Evolutionary conservation across 2,888 invertebrate species (phyloP).

Genomic region (Dexiosoma caninum): DNA sequence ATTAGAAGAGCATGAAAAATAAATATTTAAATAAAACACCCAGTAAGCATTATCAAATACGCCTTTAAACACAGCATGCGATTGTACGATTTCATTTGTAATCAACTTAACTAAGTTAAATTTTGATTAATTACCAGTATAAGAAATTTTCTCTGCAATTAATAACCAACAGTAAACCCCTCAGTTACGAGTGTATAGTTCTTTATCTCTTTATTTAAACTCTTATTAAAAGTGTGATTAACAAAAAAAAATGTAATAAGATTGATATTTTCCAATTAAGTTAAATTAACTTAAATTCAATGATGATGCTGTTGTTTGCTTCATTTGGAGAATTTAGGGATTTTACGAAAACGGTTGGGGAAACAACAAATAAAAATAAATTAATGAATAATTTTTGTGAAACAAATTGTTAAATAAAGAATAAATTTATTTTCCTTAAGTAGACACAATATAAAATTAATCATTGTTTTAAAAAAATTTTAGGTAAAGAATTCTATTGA

Average conservation of each 20-base stretch:
- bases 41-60: conserved; percentile 1
- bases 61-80: conserved; percentile 36
- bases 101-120: conserved; percentile 41
- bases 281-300: conserved; percentile 38
- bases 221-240: conserved; percentile 35
- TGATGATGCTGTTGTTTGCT: conserved; percentile 17
- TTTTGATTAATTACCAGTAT: conserved; percentile 56
- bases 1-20: conserved; percentile 2
- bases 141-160: conserved; percentile 32
- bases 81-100: conserved; percentile 13
- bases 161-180: conserved; percentile 9
- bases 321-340: conserved; percentile 36
- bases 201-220: not conserved
- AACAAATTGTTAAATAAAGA: not conserved
- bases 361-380: not conserved
- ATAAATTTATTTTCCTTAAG: not conserved
- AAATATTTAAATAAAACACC: conserved; percentile 30
- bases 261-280: conserved; percentile 58
- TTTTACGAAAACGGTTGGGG: not conserved
- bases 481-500: too few relatives aligned
- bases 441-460: too few relatives aligned
- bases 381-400: not conserved
- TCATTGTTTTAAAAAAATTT: too few relatives aligned
- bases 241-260: conserved; percentile 26
- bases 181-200: not conserved